Percentiles rank a stretch among this genome's conserved stretches.
phyloP scores from a whole-genome alignment of 2,888 invertebrate species.

The Nycteola revayana region DNA sequence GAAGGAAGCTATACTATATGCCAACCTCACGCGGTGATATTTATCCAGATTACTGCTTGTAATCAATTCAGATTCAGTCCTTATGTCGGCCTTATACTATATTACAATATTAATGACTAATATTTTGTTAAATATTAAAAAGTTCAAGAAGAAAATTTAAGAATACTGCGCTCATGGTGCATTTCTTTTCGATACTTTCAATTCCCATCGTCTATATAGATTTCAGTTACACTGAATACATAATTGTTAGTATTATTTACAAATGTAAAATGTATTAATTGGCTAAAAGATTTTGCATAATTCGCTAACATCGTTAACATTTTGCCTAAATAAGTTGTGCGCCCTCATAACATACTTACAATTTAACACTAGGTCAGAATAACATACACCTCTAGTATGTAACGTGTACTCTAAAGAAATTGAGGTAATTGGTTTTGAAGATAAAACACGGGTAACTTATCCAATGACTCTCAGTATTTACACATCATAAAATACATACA shows the following conservation, averaged over 20 bases:
- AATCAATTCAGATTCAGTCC: conserved; percentile 37
- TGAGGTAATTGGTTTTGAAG: conserved; percentile 81
- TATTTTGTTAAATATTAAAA: conserved; percentile 55
- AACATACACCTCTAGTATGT: conserved; percentile 62
- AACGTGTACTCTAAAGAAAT: conserved; percentile 74
- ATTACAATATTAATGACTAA: conserved; percentile 51
- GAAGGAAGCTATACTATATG: too few species aligned
- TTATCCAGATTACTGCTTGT: too few species aligned
- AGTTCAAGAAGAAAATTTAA: conserved; percentile 46
- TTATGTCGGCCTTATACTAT: conserved; percentile 38
- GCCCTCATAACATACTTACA: conserved; percentile 58
- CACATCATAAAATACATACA: conserved; percentile 49
- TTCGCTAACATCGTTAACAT: conserved; percentile 46
- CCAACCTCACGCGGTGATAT: too few species aligned
- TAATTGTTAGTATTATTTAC: conserved; percentile 62
- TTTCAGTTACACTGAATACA: conserved; percentile 48
- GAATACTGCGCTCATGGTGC: conserved; percentile 64
- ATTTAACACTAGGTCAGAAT: conserved; percentile 69
- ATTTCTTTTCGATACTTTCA: conserved; percentile 36
- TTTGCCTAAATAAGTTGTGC: conserved; percentile 52
- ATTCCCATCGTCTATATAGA: conserved; percentile 36
- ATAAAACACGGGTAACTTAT: conserved; percentile 76
- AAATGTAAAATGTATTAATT: conserved; percentile 54
- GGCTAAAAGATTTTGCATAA: conserved; percentile 52
- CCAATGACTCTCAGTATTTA: conserved; percentile 77